Conservation (phyloP, 2,888 invertebrate species). For the Drosophila pegasa region DNA sequence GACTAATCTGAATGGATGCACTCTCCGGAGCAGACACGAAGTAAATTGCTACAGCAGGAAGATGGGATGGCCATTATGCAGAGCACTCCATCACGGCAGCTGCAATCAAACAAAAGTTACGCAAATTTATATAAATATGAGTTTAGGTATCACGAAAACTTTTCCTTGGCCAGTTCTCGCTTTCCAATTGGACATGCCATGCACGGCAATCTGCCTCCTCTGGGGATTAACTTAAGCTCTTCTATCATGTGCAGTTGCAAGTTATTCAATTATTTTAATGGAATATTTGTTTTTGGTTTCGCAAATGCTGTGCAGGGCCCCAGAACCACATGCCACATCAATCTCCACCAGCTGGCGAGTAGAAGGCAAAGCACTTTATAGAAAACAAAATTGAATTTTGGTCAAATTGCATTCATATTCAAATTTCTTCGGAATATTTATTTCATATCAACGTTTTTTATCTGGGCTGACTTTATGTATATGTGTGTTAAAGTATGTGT, state of each 20-base stretch:
- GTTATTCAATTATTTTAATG: slow-evolving; percentile 80
- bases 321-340: slow-evolving; percentile 18
- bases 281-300: slow-evolving; percentile 58
- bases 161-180: slow-evolving; percentile 34
- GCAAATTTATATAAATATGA: slow-evolving; percentile 65
- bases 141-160: slow-evolving; percentile 57
- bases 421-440: slow-evolving; percentile 1
- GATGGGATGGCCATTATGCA: slow-evolving; percentile 53
- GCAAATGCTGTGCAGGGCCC: slow-evolving; percentile 32
- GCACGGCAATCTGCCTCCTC: neutral
- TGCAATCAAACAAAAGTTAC: slow-evolving; percentile 70
- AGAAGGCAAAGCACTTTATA: slow-evolving; percentile 45
- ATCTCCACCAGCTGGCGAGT: slow-evolving; percentile 38
- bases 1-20: slow-evolving; percentile 66
- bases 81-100: slow-evolving; percentile 52
- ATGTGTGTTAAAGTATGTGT: too few species aligned
- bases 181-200: neutral
- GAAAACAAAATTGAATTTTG: slow-evolving; percentile 54
- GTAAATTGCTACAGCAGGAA: neutral
- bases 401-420: slow-evolving; percentile 6
- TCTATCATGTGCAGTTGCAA: slow-evolving; percentile 62
- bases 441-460: neutral
- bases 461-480: neutral
- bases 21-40: slow-evolving; percentile 26
- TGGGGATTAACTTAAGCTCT: slow-evolving; percentile 73